Evolutionary conservation across 2,113 vertebrate genomes (phyloP).

Genomic region (Indicator maculatus): DNA sequence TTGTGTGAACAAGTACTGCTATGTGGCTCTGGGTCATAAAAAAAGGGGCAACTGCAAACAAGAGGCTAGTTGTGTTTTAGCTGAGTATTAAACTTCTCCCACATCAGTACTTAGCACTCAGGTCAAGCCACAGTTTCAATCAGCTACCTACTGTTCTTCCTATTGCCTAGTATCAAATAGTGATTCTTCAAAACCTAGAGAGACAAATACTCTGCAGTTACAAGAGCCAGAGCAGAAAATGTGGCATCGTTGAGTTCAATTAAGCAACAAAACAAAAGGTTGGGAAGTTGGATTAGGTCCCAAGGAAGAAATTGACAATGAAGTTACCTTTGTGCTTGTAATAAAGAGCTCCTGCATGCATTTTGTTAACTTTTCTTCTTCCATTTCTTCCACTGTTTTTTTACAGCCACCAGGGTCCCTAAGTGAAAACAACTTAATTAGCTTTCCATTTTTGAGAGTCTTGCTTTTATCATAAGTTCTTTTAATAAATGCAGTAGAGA

Average conservation of each 20-base stretch:
- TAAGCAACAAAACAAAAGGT: not conserved
- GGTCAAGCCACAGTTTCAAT: not conserved
- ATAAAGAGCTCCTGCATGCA: slow-evolving; percentile 79
- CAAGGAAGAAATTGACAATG: not conserved
- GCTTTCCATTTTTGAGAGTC: not conserved
- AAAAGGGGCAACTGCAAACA: not conserved
- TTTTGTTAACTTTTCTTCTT: slow-evolving; percentile 73
- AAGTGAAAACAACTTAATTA: slow-evolving; percentile 49
- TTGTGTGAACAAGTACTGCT: not conserved
- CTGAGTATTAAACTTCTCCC: not conserved
- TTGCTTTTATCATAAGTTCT: not conserved
- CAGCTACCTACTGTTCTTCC: not conserved
- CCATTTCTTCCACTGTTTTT: slow-evolving; percentile 67
- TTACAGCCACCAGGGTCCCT: slow-evolving; percentile 80
- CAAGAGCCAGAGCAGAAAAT: not conserved
- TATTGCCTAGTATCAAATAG: not conserved
- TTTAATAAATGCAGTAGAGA: slow-evolving; percentile 3
- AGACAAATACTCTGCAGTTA: not conserved
- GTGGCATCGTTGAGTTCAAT: not conserved
- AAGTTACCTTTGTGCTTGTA: slow-evolving; percentile 62
- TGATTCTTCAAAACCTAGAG: not conserved
- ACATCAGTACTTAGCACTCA: not conserved
- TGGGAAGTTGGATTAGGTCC: not conserved
- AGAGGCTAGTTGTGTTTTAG: not conserved
- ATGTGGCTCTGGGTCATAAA: not conserved